Conservation (phyloP, 2,888 invertebrate genomes). For the Andrena fulva region DNA sequence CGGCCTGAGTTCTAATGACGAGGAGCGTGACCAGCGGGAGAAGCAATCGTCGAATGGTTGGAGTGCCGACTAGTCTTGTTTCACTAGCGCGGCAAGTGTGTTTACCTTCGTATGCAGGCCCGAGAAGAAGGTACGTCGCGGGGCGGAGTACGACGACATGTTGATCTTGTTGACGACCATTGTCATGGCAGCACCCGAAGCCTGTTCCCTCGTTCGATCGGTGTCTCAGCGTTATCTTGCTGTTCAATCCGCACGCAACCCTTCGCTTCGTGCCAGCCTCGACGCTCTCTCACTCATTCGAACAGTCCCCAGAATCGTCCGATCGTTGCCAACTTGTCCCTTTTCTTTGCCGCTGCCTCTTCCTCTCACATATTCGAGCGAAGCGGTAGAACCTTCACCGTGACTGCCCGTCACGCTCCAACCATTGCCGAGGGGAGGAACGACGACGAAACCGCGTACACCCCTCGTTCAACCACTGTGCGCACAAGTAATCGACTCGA, state of each 20-base stretch:
- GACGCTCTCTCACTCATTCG: conserved; percentile 34
- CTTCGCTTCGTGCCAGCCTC: conserved; percentile 39
- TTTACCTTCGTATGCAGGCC: conserved; percentile 80
- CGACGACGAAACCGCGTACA: too few relatives aligned
- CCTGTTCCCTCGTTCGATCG: conserved; percentile 46
- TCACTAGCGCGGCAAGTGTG: neutral
- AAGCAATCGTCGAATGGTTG: too few relatives aligned
- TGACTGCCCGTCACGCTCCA: conserved; percentile 1
- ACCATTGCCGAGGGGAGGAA: too few relatives aligned
- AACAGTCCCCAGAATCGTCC: conserved; percentile 23
- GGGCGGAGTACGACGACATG: conserved; percentile 82
- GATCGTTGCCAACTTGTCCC: neutral
- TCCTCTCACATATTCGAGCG: conserved; percentile 23
- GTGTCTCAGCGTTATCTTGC: conserved; percentile 15
- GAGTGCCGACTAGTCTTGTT: too few relatives aligned
- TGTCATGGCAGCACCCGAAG: conserved; percentile 72
- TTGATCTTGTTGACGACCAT: conserved; percentile 84
- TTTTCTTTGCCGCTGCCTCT: neutral
- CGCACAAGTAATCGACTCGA: neutral
- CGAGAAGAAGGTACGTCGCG: conserved; percentile 80
- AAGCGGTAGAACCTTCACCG: neutral
- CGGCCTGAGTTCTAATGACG: too few relatives aligned
- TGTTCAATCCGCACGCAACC: conserved; percentile 39
- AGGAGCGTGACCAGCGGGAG: too few relatives aligned
- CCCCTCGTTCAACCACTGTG: conserved; percentile 11